These are phyloP conservation scores for Schizopygopsis malacanthus DNA, from an alignment of 2,797 vertebrate genomes.

Conservation along the genomic window DNA sequence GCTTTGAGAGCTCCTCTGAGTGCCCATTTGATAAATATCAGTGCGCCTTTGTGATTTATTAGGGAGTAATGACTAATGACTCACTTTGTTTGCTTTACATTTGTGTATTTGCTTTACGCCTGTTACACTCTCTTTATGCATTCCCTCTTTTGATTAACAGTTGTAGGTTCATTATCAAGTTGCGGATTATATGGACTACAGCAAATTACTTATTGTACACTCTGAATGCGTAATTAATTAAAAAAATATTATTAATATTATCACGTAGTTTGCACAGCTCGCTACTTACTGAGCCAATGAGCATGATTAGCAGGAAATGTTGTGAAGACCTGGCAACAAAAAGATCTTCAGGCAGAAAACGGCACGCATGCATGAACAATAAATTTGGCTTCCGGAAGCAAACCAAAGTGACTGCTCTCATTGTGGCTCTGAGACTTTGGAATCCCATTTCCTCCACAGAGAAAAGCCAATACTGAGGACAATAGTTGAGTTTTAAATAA, in stretches of 20 bases:
- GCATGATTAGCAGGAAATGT: conserved; percentile 10
- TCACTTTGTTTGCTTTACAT: conserved; percentile 11
- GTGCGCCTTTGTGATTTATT: neutral
- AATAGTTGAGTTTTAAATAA: conserved; percentile 24
- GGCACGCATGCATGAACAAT: conserved; percentile 37
- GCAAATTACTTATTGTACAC: conserved; percentile 3
- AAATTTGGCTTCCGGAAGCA: conserved; percentile 16
- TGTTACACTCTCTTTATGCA: neutral
- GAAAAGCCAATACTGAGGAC: conserved; percentile 21
- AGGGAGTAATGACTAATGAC: conserved; percentile 8
- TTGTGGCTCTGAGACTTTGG: conserved; percentile 27
- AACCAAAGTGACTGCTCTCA: conserved; percentile 24
- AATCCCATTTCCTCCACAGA: conserved; percentile 30
- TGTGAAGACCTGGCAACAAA: conserved; percentile 4
- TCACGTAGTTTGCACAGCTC: neutral
- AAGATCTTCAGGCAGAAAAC: conserved; percentile 26
- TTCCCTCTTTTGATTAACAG: conserved; percentile 38
- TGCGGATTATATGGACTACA: neutral
- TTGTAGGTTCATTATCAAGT: conserved; percentile 19
- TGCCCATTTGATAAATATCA: conserved; percentile 6
- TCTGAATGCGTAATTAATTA: neutral
- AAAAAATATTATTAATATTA: neutral
- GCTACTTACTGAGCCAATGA: neutral
- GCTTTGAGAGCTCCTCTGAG: neutral
- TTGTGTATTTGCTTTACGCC: neutral